Base-by-base conservation (phyloP, 2,113 vertebrate species). In the Lucifuga dentata region DNA sequence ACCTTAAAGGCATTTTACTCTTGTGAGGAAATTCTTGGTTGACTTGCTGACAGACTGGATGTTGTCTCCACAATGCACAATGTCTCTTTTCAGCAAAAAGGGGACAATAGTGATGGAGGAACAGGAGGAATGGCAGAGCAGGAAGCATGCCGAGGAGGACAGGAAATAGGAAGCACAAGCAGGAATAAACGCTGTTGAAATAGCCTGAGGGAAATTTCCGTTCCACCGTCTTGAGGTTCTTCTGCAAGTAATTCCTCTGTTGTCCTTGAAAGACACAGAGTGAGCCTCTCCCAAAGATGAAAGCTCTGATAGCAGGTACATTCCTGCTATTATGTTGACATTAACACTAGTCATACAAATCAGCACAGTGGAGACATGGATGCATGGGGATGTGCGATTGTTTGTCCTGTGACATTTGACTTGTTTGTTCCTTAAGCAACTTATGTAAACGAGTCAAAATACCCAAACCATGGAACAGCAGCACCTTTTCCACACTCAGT, bases 151-250 rank as follows among this genome's bases (percentile, higher is more conserved):
- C 24, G 71, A 87, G 64, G 75, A 90, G 82, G 76, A 86, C 84
- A 91, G 90, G 91, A 92, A 89, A 89, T 70, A 89, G 86, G 89
- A 93, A 89, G 83, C 46, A 39, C 68, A 84, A 73, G 70, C 83
- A 81, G 83, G 84, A 91, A 90, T 90, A 89, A 91, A 91, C 60
- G 59, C 45, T 75, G 87, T 79, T 83, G 80, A 90, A 91, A 85
- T 78, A 85, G 81, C 55, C 56, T 44, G 61, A 79, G 58, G 63
- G 39, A 87, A 74, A 86, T 78, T 88, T 91, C 88, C 73, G 17
- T 77, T 76, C 12, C 41, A 53, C 61, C 26, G 55, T 86, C 68
- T 78, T 76, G 60, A 81, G 75, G 41, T 51, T 78, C 51, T 72
- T 53, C 51, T 17, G 11, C 24, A 59, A 77, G 63, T 46, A 63